Evolutionary conservation across 2,888 invertebrate genomes (phyloP), one percentile per base, ranked within the genome.

Genomic region (Tetheella fluctuosa): DNA sequence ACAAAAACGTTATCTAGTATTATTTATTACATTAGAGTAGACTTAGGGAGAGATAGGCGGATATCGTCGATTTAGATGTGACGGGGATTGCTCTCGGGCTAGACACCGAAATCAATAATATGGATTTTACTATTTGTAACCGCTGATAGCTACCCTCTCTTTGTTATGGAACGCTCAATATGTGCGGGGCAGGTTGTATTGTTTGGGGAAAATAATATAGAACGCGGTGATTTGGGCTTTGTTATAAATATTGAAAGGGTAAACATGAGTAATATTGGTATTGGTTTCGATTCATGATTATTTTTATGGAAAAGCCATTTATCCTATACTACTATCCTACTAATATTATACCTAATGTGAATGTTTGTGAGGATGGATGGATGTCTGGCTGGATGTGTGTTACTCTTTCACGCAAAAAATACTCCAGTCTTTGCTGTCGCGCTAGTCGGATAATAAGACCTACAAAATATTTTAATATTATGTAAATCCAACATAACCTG

Each of bases 51-150:
- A 81, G 81, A 79, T 80, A 81, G 80, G 80, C 91, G 91, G 92
- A 93, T 88, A 89, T 86, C 79, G 81, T 81, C 81, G 85, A 91
- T 92, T 91, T 90, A 88, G 82, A 74, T 76, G 73, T 81, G 81
- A 77, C 83, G 79, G 79, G 83, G 85, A 91, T 91, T 89, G 86
- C 88, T 88, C 89, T 85, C 84, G n/a, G 2, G 28, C 17, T 28
- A 28, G 81, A 84, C 86, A 86, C 82, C 83, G 86, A 90, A 90
- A 91, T 91, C 91, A 88, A 92, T 93, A 89, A 78, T 85, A 88
- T 88, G 84, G 80, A 85, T 85, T 87, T 88, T 88, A 83, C 88
- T 86, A 86, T 84, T 81, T 83, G 78, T 72, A 70, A 73, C 72
- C 65, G 73, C 74, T 39, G 77, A 77, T 39, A 39, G n/a, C 39